Percentiles rank a stretch among this genome's conserved stretches.
Conservation (phyloP, 2,113 vertebrate species). For the Albula glossodonta region DNA sequence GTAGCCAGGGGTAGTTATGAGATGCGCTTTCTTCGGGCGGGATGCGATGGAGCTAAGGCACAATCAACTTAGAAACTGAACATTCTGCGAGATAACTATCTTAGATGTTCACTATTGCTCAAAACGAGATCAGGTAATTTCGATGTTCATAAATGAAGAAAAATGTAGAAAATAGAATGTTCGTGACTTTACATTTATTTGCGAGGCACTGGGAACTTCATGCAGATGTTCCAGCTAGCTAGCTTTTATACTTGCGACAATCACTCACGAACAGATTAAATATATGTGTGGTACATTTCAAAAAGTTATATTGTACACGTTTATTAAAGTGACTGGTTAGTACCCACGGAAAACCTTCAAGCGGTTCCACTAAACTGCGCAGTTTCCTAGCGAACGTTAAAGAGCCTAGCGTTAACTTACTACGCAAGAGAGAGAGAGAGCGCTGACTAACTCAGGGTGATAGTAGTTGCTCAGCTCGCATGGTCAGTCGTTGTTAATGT, state of each 20-base stretch:
- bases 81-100: background rate
- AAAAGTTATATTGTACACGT: background rate
- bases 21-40: constrained; percentile 13
- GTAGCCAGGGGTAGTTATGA: background rate
- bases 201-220: background rate
- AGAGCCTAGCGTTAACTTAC: background rate
- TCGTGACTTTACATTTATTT: background rate
- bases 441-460: background rate
- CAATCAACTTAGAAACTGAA: background rate
- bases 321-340: background rate
- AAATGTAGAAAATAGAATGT: background rate
- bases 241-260: background rate
- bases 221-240: background rate
- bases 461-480: background rate
- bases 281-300: background rate
- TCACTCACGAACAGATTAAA: background rate
- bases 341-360: background rate
- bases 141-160: background rate
- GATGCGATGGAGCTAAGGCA: background rate
- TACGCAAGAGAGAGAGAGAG: background rate
- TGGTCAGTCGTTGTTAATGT: background rate
- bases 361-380: background rate
- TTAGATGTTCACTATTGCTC: background rate
- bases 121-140: background rate
- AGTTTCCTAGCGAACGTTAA: background rate